phyloP scores from a whole-genome alignment of 2,113 vertebrate species.

The Mystacornis crossleyi region DNA sequence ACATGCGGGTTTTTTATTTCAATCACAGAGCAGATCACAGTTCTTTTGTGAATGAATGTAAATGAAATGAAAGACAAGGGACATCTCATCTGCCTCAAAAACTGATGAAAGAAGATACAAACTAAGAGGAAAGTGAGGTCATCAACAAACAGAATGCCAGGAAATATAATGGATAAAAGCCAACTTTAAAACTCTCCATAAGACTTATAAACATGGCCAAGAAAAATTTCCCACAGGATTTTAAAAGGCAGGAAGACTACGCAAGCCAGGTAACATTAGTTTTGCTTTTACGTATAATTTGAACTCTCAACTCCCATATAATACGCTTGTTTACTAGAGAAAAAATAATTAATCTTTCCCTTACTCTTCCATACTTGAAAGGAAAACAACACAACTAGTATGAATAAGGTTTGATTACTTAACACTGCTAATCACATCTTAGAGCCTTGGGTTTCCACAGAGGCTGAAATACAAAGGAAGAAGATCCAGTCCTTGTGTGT shows the following conservation, averaged over 20 bases:
- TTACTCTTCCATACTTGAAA: neutral
- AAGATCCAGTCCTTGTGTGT: too few species aligned
- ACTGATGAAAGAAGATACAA: neutral
- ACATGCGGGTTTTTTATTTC: fast-evolving
- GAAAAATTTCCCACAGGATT: neutral
- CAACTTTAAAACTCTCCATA: neutral
- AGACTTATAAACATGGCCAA: neutral
- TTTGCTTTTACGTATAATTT: neutral
- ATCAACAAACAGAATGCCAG: neutral
- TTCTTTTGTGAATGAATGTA: neutral
- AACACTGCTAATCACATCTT: neutral
- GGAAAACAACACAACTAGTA: neutral
- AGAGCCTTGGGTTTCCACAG: neutral
- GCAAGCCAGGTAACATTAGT: neutral
- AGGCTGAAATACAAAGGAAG: neutral
- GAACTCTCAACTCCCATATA: neutral
- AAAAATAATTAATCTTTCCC: neutral
- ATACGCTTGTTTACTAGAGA: neutral
- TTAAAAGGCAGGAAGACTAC: neutral
- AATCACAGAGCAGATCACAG: neutral
- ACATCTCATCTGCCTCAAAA: neutral
- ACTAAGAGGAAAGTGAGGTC: neutral
- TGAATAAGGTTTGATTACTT: neutral
- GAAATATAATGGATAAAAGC: neutral
- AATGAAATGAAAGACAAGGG: neutral